Conservation (phyloP, 2,113 vertebrate species). For the Sapayoa aenigma region DNA sequence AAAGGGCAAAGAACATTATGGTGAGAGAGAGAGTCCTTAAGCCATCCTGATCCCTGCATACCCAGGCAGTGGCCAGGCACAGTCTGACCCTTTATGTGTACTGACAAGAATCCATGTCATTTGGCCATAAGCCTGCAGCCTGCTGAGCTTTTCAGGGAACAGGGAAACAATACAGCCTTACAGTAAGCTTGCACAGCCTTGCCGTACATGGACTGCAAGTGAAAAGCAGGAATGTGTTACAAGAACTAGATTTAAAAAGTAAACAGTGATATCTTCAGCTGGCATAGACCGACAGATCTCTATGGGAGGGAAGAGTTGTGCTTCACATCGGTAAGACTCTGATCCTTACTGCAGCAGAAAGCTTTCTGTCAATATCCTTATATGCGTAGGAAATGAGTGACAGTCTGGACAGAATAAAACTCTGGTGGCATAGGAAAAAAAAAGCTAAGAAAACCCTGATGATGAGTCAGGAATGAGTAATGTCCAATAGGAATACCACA, state of each 20-base stretch:
- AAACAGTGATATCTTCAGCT: not conserved
- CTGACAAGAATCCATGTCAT: conserved; percentile 10
- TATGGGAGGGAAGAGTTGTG: not conserved
- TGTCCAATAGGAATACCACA: not conserved
- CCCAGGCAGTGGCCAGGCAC: not conserved
- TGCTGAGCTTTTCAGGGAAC: conserved; percentile 47
- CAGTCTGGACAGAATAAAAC: not conserved
- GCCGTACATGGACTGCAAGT: not conserved
- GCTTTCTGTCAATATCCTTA: not conserved
- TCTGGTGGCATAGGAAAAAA: not conserved
- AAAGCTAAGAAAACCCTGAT: not conserved
- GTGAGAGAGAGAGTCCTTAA: not conserved
- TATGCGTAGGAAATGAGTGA: not conserved
- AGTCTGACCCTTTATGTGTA: conserved; percentile 11
- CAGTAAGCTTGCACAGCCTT: not conserved
- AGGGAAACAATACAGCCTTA: conserved; percentile 21
- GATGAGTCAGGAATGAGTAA: conserved; percentile 36
- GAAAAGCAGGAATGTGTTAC: not conserved
- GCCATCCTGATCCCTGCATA: not conserved
- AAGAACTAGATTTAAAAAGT: not conserved
- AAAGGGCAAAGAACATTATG: not conserved
- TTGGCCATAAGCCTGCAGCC: conserved; percentile 25
- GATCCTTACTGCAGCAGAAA: not conserved
- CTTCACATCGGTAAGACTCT: not conserved
- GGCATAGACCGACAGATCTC: not conserved